Conservation (phyloP, 2,888 invertebrate genomes). For the Ametastegia equiseti region DNA sequence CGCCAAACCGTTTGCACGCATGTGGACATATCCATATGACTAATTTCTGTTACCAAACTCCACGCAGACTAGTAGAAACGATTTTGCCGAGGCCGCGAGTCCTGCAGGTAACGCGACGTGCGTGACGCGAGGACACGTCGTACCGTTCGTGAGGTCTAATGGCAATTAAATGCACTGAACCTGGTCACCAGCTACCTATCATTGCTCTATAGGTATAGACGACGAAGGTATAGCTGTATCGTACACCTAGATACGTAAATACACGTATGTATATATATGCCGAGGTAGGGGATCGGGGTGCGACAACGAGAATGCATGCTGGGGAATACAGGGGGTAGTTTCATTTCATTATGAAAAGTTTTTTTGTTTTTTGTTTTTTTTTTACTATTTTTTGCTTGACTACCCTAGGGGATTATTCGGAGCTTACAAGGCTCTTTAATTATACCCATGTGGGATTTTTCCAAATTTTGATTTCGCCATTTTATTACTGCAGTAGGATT, state of each 20-base stretch:
- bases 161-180: conserved; percentile 33
- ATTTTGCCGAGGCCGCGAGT: neutral
- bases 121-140: conserved; percentile 40
- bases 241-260: no score
- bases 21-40: neutral
- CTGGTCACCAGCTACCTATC: neutral
- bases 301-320: neutral
- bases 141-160: conserved; percentile 33
- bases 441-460: neutral
- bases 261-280: no score
- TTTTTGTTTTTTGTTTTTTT: neutral
- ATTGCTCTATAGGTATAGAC: neutral
- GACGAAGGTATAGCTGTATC: no score
- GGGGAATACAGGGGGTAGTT: neutral
- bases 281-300: neutral
- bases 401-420: neutral
- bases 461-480: neutral
- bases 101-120: conserved; percentile 17
- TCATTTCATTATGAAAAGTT: neutral
- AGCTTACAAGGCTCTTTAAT: neutral
- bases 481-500: neutral
- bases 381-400: neutral
- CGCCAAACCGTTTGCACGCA: neutral
- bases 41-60: neutral
- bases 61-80: neutral